Percentiles rank a stretch among this genome's conserved stretches.
Evolutionary conservation across 2,888 invertebrate species (phyloP).

Genomic region (Campopleginae sp.): DNA sequence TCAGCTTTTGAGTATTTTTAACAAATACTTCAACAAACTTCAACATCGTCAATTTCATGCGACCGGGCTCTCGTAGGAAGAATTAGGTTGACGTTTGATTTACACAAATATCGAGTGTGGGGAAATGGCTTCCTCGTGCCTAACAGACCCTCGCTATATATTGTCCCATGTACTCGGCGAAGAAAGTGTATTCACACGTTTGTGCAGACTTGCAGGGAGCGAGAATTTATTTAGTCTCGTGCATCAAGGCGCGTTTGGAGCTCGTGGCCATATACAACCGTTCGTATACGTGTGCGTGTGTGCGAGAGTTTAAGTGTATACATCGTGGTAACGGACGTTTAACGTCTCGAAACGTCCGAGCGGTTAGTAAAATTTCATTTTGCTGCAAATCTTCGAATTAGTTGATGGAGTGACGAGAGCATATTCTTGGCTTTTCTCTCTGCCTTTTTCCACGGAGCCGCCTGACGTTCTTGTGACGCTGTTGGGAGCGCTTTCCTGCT

Average conservation of each 20-base stretch:
- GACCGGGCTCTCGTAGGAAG: neutral
- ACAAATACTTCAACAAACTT: too few species aligned
- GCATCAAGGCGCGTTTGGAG: neutral
- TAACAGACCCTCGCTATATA: neutral
- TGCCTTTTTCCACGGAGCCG: neutral
- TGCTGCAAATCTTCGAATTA: conserved; percentile 59
- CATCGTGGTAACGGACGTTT: conserved; percentile 14
- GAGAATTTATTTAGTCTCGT: conserved; percentile 56
- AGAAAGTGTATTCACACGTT: conserved; percentile 10
- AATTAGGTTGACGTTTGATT: conserved; percentile 55
- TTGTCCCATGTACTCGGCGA: neutral
- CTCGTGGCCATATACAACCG: conserved; percentile 16
- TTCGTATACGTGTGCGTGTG: neutral
- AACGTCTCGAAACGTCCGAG: conserved; percentile 48
- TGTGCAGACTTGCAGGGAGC: conserved; percentile 7
- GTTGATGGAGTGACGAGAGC: conserved; percentile 53
- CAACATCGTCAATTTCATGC: too few species aligned
- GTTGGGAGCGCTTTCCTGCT: conserved; percentile 9
- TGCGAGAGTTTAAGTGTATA: neutral
- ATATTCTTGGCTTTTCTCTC: neutral
- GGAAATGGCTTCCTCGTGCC: conserved; percentile 40
- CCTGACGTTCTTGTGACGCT: conserved; percentile 2
- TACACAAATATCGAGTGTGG: conserved; percentile 34
- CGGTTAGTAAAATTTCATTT: conserved; percentile 25
- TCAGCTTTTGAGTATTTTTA: too few species aligned